A percentile compares a stretch with the other conserved stretches of the same genome.
Evolutionary conservation across 2,888 invertebrate genomes (phyloP).

Genomic region (Cantharis lateralis): DNA sequence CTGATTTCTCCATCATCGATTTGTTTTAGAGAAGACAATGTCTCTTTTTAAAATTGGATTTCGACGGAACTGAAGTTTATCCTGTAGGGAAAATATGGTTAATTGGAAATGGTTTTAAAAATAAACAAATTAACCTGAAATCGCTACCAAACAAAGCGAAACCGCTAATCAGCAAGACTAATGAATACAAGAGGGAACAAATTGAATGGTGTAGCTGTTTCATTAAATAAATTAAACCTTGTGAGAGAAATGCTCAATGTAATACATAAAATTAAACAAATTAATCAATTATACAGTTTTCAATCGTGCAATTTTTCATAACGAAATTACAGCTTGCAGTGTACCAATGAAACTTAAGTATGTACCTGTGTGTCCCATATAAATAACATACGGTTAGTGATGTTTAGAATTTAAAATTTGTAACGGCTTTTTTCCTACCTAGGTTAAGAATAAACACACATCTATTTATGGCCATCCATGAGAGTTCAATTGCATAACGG

Average conservation of each 20-base stretch:
- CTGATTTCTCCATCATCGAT: background rate
- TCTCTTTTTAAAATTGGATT: background rate
- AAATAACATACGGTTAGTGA: background rate
- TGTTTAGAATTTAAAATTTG: background rate
- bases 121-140: background rate
- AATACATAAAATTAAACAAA: background rate
- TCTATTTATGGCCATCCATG: background rate
- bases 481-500: background rate
- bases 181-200: background rate
- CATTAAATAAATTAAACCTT: background rate
- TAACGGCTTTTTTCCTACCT: background rate
- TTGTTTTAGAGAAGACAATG: background rate
- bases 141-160: background rate
- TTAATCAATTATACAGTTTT: background rate
- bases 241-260: background rate
- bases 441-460: background rate
- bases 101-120: background rate
- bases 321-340: background rate
- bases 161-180: background rate
- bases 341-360: background rate
- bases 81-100: background rate
- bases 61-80: background rate
- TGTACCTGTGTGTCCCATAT: background rate
- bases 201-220: background rate
- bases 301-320: background rate